A percentile compares a stretch with the other conserved stretches of the same genome.
These are phyloP conservation scores for Nestor notabilis DNA, from an alignment of 2,113 vertebrate species.

Conservation along the genomic window DNA sequence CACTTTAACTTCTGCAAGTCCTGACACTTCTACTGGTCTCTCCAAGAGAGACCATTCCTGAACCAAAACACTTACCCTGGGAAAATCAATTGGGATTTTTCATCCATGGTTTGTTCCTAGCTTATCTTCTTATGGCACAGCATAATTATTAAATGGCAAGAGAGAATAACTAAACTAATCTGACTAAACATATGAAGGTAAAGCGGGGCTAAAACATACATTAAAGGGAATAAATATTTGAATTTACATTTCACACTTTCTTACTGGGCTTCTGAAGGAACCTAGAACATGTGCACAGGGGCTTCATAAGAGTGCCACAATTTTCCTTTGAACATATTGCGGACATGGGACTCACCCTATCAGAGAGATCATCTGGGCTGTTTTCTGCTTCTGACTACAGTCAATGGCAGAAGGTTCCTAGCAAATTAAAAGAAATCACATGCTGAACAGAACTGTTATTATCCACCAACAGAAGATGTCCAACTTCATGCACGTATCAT, in stretches of 20 bases:
- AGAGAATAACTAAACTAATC: not conserved
- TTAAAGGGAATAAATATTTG: not conserved
- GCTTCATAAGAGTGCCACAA: not conserved
- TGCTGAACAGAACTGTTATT: not conserved
- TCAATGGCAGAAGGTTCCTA: not conserved
- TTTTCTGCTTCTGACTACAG: not conserved
- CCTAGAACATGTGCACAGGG: not conserved
- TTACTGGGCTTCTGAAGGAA: not conserved
- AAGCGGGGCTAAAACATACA: not conserved
- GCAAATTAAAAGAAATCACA: not conserved
- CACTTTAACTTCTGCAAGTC: not conserved
- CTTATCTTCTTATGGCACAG: not conserved
- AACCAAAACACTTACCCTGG: not conserved
- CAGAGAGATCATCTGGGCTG: not conserved
- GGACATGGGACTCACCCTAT: not conserved
- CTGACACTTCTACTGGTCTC: not conserved
- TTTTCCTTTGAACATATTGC: not conserved
- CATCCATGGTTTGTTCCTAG: accelerated
- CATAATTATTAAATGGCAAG: not conserved
- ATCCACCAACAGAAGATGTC: not conserved
- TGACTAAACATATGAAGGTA: not conserved
- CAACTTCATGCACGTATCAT: no score
- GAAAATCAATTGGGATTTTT: not conserved
- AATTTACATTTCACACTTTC: not conserved
- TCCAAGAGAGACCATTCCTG: not conserved